Percentiles rank a stretch among this genome's conserved stretches.
Evolutionary conservation across 2,888 invertebrate species (phyloP).

Genomic region (Drosophila silvestris): DNA sequence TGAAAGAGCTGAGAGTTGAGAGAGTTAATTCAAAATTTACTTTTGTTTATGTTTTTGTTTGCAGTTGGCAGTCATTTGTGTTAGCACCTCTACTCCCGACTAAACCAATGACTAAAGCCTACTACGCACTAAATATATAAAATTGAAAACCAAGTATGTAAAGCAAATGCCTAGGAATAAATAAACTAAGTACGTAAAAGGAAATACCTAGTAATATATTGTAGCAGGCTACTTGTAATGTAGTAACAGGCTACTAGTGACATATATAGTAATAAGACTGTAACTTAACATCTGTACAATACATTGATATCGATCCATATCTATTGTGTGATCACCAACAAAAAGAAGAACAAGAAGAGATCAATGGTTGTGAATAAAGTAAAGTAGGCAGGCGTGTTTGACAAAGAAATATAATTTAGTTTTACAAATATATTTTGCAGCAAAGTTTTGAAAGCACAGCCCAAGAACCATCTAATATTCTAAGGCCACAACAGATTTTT

Average conservation of each 20-base stretch:
- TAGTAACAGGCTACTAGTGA: too few relatives aligned
- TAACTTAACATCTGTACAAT: too few relatives aligned
- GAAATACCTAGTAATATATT: too few relatives aligned
- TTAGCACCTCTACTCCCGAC: slow-evolving; percentile 6
- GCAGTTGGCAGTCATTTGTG: slow-evolving; percentile 33
- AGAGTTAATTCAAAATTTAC: slow-evolving; percentile 2
- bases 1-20: slow-evolving; percentile 3
- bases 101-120: slow-evolving; percentile 8
- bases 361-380: too few relatives aligned
- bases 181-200: background rate
- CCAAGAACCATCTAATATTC: background rate
- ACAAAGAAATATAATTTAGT: background rate
- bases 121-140: background rate
- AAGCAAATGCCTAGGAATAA: background rate
- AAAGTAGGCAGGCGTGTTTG: background rate
- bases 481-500: slow-evolving; percentile 8
- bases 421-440: background rate
- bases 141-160: background rate
- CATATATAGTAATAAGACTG: too few relatives aligned
- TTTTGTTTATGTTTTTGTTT: slow-evolving; percentile 28
- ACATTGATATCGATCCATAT: too few relatives aligned
- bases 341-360: background rate
- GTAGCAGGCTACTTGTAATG: too few relatives aligned
- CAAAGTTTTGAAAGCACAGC: background rate
- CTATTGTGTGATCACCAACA: too few relatives aligned